Base-by-base conservation (phyloP, 2,113 vertebrate species). In the Myotis davidii region DNA sequence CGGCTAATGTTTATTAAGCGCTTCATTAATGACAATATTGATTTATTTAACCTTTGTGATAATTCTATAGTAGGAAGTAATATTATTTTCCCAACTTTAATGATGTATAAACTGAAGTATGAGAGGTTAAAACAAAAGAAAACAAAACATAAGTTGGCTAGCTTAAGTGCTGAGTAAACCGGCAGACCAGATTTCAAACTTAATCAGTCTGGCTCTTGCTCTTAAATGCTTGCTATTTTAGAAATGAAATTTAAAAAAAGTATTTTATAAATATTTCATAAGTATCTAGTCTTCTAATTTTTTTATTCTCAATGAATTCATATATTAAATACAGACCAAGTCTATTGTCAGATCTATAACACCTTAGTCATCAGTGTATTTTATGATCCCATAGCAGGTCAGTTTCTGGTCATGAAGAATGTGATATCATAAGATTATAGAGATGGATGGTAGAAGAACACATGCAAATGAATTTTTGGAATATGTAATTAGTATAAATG, bases 41-140 rank as follows among this genome's bases (percentile, higher is more conserved):
- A 81, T 27, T 86, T 50, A 92, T 70, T 70, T 48, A 79, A 89
- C 37, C 20, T 93, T 95, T 32, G 59, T 5, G 88, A 70, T 86
- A 92, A 83, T 11, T 89, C 37, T 59, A 39, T 45, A 54, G 50
- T 34, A 92, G 39, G 18, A 74, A 34, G 45, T 84, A 74, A 84
- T 50, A 84, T 48, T 74, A 64, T 21, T 29, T 29, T 21, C 16
- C 12, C 65, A 2, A 65, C 10, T 88, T 82, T 25, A 85, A 5
- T 56, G 69, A 69, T 42, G 25, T 34, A 61, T 39, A 92, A 93
- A 88, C 20, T n/a, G 34, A 95, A 34, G 16, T 8, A 85, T 8
- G 6, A 73, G 23, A 85, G 23, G 16, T 72, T 96, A 34, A 86
- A 25, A 34, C 48, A 59, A 50, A 37, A 13, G 3, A 42, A 64